A percentile compares a stretch with the other conserved stretches of the same genome.
These are phyloP conservation scores for Sebastes vulpes DNA, from an alignment of 2,797 vertebrate species.

Conservation along the genomic window DNA sequence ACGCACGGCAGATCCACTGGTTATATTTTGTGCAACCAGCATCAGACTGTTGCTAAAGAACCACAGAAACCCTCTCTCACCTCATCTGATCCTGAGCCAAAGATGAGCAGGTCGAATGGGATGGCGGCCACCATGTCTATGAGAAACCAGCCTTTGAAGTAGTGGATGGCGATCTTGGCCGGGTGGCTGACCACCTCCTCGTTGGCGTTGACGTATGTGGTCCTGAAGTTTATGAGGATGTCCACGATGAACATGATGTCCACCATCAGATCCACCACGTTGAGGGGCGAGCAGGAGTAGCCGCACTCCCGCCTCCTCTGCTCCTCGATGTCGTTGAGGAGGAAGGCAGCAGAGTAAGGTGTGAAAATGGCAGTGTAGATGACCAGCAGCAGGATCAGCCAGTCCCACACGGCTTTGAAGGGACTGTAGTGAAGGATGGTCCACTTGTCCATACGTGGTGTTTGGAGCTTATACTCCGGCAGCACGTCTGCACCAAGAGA, in stretches of 20 bases:
- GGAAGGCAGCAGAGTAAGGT: conserved; percentile 97
- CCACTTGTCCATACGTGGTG: conserved; percentile 95
- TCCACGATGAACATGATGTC: conserved; percentile 99
- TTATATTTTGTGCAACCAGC: no score
- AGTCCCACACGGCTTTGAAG: conserved; percentile 99
- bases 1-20: no score
- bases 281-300: conserved; percentile 97
- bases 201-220: conserved; percentile 96
- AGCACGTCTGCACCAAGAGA: conserved; percentile 97
- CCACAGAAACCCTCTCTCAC: conserved; percentile 70
- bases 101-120: conserved; percentile 98
- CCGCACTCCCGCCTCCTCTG: conserved; percentile 93
- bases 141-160: conserved; percentile 99
- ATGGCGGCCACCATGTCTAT: conserved; percentile 99
- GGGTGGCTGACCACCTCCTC: conserved; percentile 99
- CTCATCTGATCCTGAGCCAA: conserved; percentile 98
- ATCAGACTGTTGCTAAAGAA: no score
- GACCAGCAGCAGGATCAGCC: conserved; percentile 97
- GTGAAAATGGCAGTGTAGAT: conserved; percentile 99
- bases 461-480: conserved; percentile 98
- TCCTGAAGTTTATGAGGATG: conserved; percentile 99
- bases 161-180: conserved; percentile 97
- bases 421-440: conserved; percentile 99
- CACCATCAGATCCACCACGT: conserved; percentile 98
- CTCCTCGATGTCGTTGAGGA: conserved; percentile 96